These are phyloP conservation scores for Coenonympha arcania DNA, from an alignment of 2,888 invertebrate species.

Conservation along the genomic window DNA sequence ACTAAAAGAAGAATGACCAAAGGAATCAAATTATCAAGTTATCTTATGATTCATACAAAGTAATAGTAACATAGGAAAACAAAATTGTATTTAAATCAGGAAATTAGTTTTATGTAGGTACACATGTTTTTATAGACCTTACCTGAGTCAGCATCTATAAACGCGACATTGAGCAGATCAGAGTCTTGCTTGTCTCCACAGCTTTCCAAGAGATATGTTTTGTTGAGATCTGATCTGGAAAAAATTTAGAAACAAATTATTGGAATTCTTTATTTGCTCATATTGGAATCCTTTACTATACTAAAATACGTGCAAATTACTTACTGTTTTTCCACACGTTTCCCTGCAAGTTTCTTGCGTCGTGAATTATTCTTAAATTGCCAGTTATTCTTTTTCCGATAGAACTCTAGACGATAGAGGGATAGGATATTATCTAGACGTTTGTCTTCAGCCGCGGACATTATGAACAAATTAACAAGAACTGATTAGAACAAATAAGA, in stretches of 20 bases:
- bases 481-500: too few species aligned
- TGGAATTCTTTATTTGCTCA: too few species aligned
- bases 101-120: too few species aligned
- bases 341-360: constrained; percentile 22
- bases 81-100: too few species aligned
- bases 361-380: constrained; percentile 33
- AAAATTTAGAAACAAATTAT: not conserved
- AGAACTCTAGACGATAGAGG: constrained; percentile 49
- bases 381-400: constrained; percentile 51
- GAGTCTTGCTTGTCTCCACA: constrained; percentile 9
- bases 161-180: constrained; percentile 32
- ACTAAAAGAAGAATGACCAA: too few species aligned
- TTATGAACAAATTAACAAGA: too few species aligned
- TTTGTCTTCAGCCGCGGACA: constrained; percentile 22
- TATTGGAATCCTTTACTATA: too few species aligned
- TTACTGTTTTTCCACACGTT: constrained; percentile 25
- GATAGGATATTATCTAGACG: constrained; percentile 37
- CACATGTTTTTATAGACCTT: too few species aligned
- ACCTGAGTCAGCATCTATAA: constrained; percentile 32
- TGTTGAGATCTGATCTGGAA: constrained; percentile 30
- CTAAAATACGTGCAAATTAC: too few species aligned
- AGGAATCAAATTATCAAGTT: too few species aligned
- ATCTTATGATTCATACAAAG: too few species aligned
- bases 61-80: too few species aligned
- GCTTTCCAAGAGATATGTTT: constrained; percentile 32